Conservation (phyloP, 2,888 invertebrate species). For the Lithophane semibrunnea region DNA sequence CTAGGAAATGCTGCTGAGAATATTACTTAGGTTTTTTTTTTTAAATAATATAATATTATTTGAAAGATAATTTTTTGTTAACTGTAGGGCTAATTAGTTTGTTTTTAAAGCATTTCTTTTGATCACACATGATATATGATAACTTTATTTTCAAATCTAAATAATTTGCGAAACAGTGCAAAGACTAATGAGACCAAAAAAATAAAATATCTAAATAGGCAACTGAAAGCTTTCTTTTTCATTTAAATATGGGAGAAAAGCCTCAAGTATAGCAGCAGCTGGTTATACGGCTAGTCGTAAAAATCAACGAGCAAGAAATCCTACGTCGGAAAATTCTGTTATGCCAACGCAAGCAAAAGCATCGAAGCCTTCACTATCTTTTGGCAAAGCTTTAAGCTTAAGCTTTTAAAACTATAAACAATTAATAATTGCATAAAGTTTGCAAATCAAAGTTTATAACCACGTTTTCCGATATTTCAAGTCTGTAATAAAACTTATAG, state of each 20-base stretch:
- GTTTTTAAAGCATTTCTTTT: background rate
- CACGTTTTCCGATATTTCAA: conserved; percentile 49
- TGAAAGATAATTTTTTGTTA: background rate
- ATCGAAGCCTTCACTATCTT: conserved; percentile 17
- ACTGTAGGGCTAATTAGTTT: no score
- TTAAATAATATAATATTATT: no score
- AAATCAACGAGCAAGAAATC: conserved; percentile 47
- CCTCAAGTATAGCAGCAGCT: conserved; percentile 30
- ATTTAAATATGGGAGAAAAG: conserved; percentile 11
- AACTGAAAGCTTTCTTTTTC: conserved; percentile 7
- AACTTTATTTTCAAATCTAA: background rate
- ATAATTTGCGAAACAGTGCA: background rate
- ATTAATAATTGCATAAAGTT: conserved; percentile 36
- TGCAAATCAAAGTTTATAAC: conserved; percentile 35
- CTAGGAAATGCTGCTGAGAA: conserved; percentile 16
- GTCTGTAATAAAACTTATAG: conserved; percentile 46
- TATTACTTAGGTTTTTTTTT: background rate
- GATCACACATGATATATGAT: background rate
- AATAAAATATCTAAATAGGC: background rate
- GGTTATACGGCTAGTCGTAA: conserved; percentile 33
- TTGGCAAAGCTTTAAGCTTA: background rate
- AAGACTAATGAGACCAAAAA: background rate
- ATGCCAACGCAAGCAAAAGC: conserved; percentile 27
- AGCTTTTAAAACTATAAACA: conserved; percentile 15
- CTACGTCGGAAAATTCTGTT: conserved; percentile 23